Base-by-base conservation (phyloP, 2,888 invertebrate species). In the Calliscelio sp. region DNA sequence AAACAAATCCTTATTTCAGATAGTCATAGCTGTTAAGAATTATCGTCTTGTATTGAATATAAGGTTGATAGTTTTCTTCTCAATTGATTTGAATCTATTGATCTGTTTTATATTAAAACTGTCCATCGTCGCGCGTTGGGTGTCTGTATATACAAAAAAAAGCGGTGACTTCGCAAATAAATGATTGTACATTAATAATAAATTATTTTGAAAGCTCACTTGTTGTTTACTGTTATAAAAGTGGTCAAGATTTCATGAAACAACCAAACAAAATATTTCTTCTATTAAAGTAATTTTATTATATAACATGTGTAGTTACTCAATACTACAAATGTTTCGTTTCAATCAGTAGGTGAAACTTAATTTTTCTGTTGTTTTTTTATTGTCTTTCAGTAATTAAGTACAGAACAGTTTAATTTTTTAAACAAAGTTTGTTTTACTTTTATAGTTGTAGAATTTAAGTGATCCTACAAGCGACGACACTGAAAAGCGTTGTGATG, bases 1-100 rank as follows among this genome's bases (percentile, higher is more conserved):
- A 44, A 44, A n/a, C n/a, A 44, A 44, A 16, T 89, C 87, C 90
- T 85, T 90, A 90, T 91, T 90, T 90, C 2, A 28, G 16, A 38
- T 38, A 59, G 35, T 59, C 38, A 38, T 59, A 55, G 32, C 1
- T 32, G 11, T 55, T 55, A 55, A 55, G 55, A 55, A 32, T 44
- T 16, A 16, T 44, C 16, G 14, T 49, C 22, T 22, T 6, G 5
- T 59, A 16, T 59, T 32, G 35, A 14, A 22, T 38, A 18, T 59
- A 35, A 57, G 16, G 22, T 59, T 59, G 8, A 14, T 38, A 35
- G 38, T 6, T 38, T 38, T 53, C 10, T 38, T 59, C 38, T 18
- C 32, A 32, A 32, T 59, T 59, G 11, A 10, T 22, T 25, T 38
- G 22, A 16, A 32, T 20, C 24, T 8, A 22, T 28, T 28, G 28